Conservation (phyloP, 2,888 invertebrate species). For the Macroteleia sp. region DNA sequence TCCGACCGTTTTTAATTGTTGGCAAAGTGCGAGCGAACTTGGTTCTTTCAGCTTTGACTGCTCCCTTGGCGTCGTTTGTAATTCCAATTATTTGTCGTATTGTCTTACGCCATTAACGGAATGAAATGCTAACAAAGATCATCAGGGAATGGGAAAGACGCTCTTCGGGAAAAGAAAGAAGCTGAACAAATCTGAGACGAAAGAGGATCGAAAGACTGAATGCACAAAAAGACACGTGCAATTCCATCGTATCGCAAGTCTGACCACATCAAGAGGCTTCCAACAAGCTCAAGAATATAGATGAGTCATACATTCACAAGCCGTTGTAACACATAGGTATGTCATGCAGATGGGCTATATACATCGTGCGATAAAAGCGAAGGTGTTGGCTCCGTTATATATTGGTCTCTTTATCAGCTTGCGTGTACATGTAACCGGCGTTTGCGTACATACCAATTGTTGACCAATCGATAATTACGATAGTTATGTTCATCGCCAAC, state of each 20-base stretch:
- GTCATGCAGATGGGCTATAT: conserved; percentile 28
- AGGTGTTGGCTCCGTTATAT: conserved; percentile 46
- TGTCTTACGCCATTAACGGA: conserved; percentile 16
- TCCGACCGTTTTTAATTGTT: conserved; percentile 1
- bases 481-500: not conserved
- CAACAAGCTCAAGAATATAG: conserved; percentile 42
- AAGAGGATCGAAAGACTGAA: conserved; percentile 33
- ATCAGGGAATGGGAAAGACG: conserved; percentile 1
- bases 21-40: conserved; percentile 6
- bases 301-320: conserved; percentile 48
- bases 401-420: conserved; percentile 41
- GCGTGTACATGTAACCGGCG: conserved; percentile 31
- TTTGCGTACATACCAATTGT: conserved; percentile 22
- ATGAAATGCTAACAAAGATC: conserved; percentile 8
- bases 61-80: conserved; percentile 8
- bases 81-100: conserved; percentile 20
- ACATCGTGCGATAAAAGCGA: conserved; percentile 57
- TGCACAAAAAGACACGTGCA: conserved; percentile 42
- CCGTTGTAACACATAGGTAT: conserved; percentile 35
- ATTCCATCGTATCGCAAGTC: conserved; percentile 40
- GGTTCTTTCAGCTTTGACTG: not conserved
- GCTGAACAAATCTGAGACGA: not conserved
- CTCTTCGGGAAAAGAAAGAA: not conserved
- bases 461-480: conserved; percentile 35
- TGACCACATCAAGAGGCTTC: conserved; percentile 34